Conservation (phyloP, 53 echinoderm and acorn worm genomes). For the Stichopus horrens region DNA sequence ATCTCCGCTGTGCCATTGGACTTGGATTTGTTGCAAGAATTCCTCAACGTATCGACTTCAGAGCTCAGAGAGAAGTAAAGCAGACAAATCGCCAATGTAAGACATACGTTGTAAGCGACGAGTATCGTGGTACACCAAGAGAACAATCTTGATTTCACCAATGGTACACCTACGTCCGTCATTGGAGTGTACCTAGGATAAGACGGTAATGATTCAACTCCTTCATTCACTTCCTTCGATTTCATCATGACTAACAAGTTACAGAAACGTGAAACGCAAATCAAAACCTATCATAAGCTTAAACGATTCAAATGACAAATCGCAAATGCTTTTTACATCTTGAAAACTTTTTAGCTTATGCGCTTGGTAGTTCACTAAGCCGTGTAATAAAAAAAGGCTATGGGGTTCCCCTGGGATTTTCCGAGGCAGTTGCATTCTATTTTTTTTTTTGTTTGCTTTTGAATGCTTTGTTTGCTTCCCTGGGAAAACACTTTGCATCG, state of each 20-base stretch:
- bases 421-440: no score
- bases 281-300: no score
- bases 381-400: no score
- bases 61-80: conserved; percentile 13
- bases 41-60: conserved; percentile 9
- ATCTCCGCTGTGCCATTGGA: not conserved
- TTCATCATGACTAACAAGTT: not conserved
- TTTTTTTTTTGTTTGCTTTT: no score
- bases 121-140: not conserved
- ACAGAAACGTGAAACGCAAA: no score
- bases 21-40: not conserved
- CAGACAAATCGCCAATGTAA: conserved; percentile 15
- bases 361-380: no score
- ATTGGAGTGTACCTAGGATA: not conserved
- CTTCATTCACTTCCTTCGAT: not conserved
- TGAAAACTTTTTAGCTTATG: no score
- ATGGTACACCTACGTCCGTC: not conserved
- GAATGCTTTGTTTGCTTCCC: no score
- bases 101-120: conserved; percentile 22
- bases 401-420: no score
- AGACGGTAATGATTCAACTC: not conserved
- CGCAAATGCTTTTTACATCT: no score
- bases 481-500: no score
- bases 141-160: not conserved
- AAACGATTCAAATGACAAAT: no score